Conservation (phyloP, 2,888 invertebrate species). For the Microdon myrmicae region DNA sequence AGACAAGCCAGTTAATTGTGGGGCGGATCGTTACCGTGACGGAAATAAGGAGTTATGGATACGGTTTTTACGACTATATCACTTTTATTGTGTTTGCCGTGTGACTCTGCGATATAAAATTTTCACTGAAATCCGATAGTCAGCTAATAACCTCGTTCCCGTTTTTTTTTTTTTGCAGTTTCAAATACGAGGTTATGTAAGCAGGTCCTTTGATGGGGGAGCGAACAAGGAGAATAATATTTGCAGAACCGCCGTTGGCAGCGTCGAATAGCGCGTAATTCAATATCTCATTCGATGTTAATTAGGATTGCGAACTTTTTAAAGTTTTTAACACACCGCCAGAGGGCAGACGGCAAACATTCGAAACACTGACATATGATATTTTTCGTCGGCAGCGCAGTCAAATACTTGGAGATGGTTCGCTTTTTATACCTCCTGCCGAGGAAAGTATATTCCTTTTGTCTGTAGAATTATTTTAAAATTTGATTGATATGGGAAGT, state of each 20-base stretch:
- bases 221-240: not conserved
- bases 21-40: conserved; percentile 1
- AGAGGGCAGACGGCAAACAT: conserved; percentile 1
- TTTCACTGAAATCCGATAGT: conserved; percentile 31
- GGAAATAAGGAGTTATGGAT: conserved; percentile 22
- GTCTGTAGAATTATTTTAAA: too few relatives aligned
- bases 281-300: conserved; percentile 40
- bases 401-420: too few relatives aligned
- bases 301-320: conserved; percentile 47
- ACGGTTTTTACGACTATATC: conserved; percentile 12
- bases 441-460: too few relatives aligned
- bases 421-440: too few relatives aligned
- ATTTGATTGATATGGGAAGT: too few relatives aligned
- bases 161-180: conserved; percentile 13
- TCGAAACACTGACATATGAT: conserved; percentile 28
- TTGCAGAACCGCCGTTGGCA: conserved; percentile 27
- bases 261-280: conserved; percentile 34
- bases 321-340: conserved; percentile 28
- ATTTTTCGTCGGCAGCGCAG: too few relatives aligned
- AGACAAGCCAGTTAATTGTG: conserved; percentile 21
- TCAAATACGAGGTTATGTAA: too few relatives aligned
- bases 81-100: conserved; percentile 45
- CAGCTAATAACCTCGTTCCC: conserved; percentile 6
- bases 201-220: too few relatives aligned
- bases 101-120: conserved; percentile 40